phyloP scores from a whole-genome alignment of 2,113 vertebrate genomes.

The Toxotes jaculatrix region DNA sequence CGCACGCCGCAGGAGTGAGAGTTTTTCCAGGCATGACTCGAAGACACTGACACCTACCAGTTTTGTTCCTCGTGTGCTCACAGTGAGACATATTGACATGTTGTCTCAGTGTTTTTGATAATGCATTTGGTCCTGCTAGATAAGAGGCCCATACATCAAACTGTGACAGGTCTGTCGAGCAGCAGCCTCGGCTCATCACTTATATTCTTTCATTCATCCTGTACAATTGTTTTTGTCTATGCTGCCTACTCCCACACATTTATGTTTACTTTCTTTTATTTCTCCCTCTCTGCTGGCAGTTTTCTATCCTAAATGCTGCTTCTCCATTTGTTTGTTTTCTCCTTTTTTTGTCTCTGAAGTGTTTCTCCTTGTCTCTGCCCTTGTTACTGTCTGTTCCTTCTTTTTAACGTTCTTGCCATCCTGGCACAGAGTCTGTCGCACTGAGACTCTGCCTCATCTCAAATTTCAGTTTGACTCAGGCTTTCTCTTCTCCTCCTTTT shows the following conservation, averaged over 20 bases:
- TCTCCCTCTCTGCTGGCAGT: slow-evolving; percentile 29
- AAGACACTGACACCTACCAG: slow-evolving; percentile 52
- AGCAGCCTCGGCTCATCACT: slow-evolving; percentile 63
- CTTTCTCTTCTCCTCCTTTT: slow-evolving; percentile 6
- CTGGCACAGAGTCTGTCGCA: slow-evolving; percentile 29
- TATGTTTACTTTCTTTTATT: slow-evolving; percentile 54
- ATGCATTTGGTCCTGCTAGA: slow-evolving; percentile 63
- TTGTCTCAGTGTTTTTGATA: slow-evolving; percentile 70
- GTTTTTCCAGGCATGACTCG: slow-evolving; percentile 46
- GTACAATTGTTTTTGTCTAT: slow-evolving; percentile 37
- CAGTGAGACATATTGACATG: slow-evolving; percentile 67
- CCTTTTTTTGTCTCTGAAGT: slow-evolving; percentile 2
- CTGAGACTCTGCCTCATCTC: slow-evolving; percentile 22
- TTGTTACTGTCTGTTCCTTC: slow-evolving; percentile 52
- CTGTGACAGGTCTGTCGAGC: slow-evolving; percentile 59
- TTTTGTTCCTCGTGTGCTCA: slow-evolving; percentile 62
- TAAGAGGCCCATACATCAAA: slow-evolving; percentile 68
- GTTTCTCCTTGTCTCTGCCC: slow-evolving; percentile 43
- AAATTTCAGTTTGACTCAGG: slow-evolving; percentile 38
- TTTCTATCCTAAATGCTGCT: slow-evolving; percentile 43
- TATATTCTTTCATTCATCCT: slow-evolving; percentile 37
- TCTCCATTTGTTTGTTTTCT: slow-evolving; percentile 6
- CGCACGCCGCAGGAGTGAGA: slow-evolving; percentile 43
- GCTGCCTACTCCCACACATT: slow-evolving; percentile 11
- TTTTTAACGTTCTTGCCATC: slow-evolving; percentile 40